A percentile compares a stretch with the other conserved stretches of the same genome.
Conservation (phyloP, 2,888 invertebrate genomes). For the Gasteruption jaculator region DNA sequence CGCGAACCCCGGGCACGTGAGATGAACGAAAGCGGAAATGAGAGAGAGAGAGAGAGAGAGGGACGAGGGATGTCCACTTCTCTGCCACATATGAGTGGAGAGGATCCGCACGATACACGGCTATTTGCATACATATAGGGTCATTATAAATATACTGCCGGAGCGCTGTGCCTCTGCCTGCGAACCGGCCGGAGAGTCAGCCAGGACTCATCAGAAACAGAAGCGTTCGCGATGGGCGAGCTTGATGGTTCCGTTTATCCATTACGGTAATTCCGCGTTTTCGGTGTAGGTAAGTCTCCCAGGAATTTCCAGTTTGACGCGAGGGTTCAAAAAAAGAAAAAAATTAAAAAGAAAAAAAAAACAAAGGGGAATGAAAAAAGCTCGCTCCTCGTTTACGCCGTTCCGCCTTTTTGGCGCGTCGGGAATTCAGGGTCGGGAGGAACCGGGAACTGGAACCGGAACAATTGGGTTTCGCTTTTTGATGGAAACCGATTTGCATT, state of each 20-base stretch:
- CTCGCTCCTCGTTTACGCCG: too few relatives aligned
- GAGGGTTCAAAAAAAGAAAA: too few relatives aligned
- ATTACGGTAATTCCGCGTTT: conserved; percentile 35
- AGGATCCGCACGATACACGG: conserved; percentile 49
- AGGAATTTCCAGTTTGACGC: conserved; percentile 22
- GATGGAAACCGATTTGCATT: too few relatives aligned
- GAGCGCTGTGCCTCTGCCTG: conserved; percentile 36
- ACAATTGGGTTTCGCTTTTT: neutral
- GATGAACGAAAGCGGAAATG: neutral
- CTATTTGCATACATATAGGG: conserved; percentile 53
- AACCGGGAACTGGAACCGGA: too few relatives aligned
- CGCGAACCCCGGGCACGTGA: conserved; percentile 13
- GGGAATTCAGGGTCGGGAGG: too few relatives aligned
- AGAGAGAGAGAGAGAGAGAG: conserved; percentile 8
- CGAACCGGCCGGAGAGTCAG: conserved; percentile 41
- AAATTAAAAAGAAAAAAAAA: too few relatives aligned
- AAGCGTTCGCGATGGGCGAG: conserved; percentile 37
- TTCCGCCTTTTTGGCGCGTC: too few relatives aligned
- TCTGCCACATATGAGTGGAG: conserved; percentile 46
- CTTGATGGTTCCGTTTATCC: conserved; percentile 48
- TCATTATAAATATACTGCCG: conserved; percentile 50
- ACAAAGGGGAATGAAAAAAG: too few relatives aligned
- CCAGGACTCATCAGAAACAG: conserved; percentile 41
- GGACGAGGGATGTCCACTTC: conserved; percentile 30
- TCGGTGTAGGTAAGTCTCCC: too few relatives aligned